phyloP scores from a whole-genome alignment of 2,113 vertebrate genomes.

The Bubalus kerabau region DNA sequence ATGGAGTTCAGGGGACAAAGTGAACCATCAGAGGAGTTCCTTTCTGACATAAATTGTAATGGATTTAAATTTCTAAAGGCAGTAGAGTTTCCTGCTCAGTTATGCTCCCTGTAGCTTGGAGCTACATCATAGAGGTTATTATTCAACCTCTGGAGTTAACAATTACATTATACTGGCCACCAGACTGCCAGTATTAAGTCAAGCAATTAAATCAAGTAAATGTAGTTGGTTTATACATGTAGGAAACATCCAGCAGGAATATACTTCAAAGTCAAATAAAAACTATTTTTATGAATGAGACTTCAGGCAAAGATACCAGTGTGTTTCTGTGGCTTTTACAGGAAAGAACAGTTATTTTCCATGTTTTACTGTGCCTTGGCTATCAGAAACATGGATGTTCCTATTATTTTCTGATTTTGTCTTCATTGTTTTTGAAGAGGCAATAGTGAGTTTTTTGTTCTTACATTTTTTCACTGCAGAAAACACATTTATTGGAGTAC shows the following conservation, averaged over 20 bases:
- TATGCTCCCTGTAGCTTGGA: background rate
- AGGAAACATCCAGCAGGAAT: background rate
- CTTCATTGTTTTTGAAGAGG: background rate
- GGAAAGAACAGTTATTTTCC: background rate
- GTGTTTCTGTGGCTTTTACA: background rate
- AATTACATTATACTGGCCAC: background rate
- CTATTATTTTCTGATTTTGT: background rate
- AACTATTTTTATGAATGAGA: background rate
- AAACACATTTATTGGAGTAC: background rate
- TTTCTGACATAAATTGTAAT: background rate
- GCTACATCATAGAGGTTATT: background rate
- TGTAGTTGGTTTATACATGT: background rate
- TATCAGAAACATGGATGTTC: background rate
- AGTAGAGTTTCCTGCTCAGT: background rate
- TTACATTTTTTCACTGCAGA: slow-evolving; percentile 39
- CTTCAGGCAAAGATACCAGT: background rate
- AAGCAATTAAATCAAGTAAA: background rate
- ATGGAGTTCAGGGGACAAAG: background rate
- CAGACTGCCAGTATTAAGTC: background rate
- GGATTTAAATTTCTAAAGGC: background rate
- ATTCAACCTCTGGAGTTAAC: background rate
- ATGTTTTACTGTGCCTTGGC: background rate
- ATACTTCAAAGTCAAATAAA: background rate
- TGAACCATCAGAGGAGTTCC: background rate
- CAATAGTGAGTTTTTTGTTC: background rate